Conservation (phyloP, 2,797 vertebrate genomes). For the Gallirallus australis region DNA sequence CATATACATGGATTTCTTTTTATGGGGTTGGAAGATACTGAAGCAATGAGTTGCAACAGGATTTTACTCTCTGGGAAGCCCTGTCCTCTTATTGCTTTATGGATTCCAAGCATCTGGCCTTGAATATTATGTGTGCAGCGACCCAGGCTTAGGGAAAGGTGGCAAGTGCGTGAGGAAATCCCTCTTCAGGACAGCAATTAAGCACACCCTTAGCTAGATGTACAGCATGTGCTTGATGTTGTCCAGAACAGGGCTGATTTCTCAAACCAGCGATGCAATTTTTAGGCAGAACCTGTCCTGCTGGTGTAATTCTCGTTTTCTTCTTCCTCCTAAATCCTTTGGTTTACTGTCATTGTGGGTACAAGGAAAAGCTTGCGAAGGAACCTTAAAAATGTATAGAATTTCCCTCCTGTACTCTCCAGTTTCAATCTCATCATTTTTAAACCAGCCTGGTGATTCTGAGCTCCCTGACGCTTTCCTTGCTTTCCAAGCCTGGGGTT, state of each 20-base stretch:
- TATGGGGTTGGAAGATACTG: background rate
- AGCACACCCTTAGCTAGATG: background rate
- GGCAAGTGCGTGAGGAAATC: background rate
- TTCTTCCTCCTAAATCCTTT: background rate
- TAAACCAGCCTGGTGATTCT: background rate
- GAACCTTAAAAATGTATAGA: background rate
- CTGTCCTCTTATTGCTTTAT: background rate
- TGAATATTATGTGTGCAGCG: background rate
- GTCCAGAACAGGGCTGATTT: background rate
- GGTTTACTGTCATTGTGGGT: background rate
- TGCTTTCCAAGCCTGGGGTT: background rate
- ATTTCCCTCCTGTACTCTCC: background rate
- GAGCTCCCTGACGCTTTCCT: background rate
- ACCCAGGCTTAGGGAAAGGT: background rate
- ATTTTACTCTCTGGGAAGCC: background rate
- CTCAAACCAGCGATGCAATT: background rate
- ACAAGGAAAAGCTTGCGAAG: background rate
- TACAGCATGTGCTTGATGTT: background rate
- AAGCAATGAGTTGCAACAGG: background rate
- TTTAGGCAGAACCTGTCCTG: background rate
- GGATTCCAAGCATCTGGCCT: background rate
- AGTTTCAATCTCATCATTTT: background rate
- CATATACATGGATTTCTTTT: background rate
- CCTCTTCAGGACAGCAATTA: background rate
- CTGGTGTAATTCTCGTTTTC: background rate